Percentiles rank a stretch among this genome's conserved stretches.
Conservation (phyloP, 2,888 invertebrate genomes). For the Uropetala carovei region DNA sequence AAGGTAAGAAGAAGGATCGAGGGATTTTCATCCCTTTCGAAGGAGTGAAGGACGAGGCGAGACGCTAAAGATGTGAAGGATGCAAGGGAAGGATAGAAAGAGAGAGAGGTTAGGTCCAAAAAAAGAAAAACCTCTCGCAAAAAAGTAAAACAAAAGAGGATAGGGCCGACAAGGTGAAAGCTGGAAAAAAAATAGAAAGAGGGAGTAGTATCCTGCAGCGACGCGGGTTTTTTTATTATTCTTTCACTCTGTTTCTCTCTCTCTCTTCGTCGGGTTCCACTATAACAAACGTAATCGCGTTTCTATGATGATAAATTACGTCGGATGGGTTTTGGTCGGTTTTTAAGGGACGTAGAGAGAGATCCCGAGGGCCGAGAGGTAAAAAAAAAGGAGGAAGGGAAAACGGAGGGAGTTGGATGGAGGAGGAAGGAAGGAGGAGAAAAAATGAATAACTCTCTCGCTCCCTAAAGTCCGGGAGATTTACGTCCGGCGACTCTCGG, state of each 20-base stretch:
- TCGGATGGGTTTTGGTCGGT: background rate
- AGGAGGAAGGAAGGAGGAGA: too few species aligned
- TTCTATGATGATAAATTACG: slow-evolving; percentile 44
- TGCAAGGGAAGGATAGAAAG: background rate
- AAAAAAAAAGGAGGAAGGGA: too few species aligned
- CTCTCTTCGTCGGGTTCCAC: background rate
- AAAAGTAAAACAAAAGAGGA: background rate
- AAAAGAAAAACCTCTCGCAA: background rate
- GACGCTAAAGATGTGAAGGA: background rate
- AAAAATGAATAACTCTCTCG: background rate
- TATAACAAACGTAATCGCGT: slow-evolving; percentile 42
- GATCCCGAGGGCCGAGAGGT: too few species aligned
- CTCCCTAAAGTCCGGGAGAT: too few species aligned
- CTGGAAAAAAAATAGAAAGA: background rate
- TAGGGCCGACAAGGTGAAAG: too few species aligned
- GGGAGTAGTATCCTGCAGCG: background rate
- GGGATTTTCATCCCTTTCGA: background rate
- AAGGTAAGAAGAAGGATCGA: too few species aligned
- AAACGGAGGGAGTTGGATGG: too few species aligned
- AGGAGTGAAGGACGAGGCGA: background rate
- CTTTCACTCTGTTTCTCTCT: background rate
- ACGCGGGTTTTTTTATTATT: slow-evolving; percentile 1
- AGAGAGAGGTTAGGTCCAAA: too few species aligned
- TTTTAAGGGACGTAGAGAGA: too few species aligned
- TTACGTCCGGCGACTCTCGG: background rate